Evolutionary conservation across 2,113 vertebrate species (phyloP).

Genomic region (Psilopsiagon aymara): DNA sequence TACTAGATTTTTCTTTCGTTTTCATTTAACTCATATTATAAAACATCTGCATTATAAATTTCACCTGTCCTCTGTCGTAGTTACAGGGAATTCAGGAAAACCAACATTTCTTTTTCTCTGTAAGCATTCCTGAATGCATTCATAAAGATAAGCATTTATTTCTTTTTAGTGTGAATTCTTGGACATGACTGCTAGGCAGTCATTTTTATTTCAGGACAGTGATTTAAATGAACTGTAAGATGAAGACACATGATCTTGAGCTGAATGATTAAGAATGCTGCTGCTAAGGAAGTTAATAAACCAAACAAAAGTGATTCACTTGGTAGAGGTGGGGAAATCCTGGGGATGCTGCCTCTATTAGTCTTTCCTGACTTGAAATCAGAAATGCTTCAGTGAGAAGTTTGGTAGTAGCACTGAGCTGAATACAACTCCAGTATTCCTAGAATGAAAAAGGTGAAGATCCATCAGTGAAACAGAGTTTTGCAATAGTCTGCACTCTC

Average conservation of each 20-base stretch:
- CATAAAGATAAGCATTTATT: background rate
- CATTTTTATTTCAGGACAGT: background rate
- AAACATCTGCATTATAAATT: background rate
- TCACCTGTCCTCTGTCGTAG: background rate
- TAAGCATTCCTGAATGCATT: background rate
- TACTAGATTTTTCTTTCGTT: background rate
- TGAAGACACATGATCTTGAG: background rate
- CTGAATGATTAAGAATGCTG: background rate
- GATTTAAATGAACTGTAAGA: background rate
- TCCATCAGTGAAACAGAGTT: background rate
- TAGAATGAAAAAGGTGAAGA: background rate
- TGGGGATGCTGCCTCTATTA: background rate
- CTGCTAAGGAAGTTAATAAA: background rate
- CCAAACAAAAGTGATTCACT: background rate
- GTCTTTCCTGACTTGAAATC: background rate
- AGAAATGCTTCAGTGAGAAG: background rate
- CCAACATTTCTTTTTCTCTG: background rate
- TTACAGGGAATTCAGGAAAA: background rate
- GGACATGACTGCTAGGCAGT: background rate
- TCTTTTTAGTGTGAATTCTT: background rate
- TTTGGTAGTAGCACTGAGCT: background rate
- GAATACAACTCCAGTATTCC: background rate
- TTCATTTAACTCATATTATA: background rate
- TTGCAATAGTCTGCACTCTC: background rate
- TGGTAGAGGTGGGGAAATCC: fast-evolving